phyloP scores from a whole-genome alignment of 2,797 vertebrate genomes.

The Astyanax mexicanus region DNA sequence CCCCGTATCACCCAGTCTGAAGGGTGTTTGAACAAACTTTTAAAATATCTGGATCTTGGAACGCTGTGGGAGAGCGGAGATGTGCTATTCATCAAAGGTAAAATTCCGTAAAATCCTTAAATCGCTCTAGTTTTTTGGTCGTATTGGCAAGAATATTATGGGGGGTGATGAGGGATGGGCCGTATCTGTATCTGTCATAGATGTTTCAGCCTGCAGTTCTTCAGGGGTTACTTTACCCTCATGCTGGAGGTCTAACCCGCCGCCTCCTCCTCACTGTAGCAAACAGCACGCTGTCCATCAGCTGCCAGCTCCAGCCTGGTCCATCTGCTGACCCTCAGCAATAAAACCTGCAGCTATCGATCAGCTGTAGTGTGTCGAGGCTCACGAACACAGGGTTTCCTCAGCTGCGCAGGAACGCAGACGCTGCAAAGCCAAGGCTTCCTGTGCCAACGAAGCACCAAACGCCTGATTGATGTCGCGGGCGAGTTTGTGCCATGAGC shows the following conservation, averaged over 20 bases:
- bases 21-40: too few relatives aligned
- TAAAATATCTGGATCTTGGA: too few relatives aligned
- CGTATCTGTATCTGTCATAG: too few relatives aligned
- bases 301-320: background rate
- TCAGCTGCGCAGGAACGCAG: background rate
- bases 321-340: conserved; percentile 14
- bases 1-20: too few relatives aligned
- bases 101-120: too few relatives aligned
- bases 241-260: background rate
- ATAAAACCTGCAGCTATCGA: background rate
- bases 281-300: conserved; percentile 14
- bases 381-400: background rate
- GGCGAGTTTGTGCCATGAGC: background rate
- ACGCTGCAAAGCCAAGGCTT: conserved; percentile 5
- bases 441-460: background rate
- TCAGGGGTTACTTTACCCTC: background rate
- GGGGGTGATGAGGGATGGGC: too few relatives aligned
- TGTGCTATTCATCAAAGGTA: too few relatives aligned
- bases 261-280: background rate
- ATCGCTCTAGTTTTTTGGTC: too few relatives aligned
- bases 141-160: too few relatives aligned
- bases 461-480: background rate
- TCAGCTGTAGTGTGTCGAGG: background rate
- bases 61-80: too few relatives aligned
- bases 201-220: background rate